Conservation (phyloP, 2,113 vertebrate species). For the Hemibagrus wyckioides region DNA sequence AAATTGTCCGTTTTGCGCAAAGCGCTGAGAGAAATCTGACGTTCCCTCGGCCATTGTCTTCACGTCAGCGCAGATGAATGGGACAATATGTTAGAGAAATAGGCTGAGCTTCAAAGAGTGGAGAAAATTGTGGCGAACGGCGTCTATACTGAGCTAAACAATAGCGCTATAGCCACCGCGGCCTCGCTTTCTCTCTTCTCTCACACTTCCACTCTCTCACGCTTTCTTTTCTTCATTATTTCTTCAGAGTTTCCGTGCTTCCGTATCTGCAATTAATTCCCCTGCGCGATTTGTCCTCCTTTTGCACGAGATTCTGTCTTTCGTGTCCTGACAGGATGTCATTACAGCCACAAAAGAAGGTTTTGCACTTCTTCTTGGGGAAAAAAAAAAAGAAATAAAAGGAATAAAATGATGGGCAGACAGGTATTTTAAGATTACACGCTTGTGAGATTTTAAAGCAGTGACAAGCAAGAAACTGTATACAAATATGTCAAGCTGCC, state of each 20-base stretch:
- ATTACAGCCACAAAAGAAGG: conserved; percentile 17
- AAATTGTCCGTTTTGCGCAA: conserved; percentile 51
- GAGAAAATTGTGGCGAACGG: conserved; percentile 33
- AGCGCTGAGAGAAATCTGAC: conserved; percentile 50
- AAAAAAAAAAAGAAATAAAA: background rate
- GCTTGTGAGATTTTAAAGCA: conserved; percentile 24
- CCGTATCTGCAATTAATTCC: conserved; percentile 47
- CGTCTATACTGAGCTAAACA: conserved; percentile 36
- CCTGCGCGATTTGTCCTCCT: conserved; percentile 26
- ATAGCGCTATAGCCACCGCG: conserved; percentile 1
- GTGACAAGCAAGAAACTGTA: conserved; percentile 31
- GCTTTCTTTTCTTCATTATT: background rate
- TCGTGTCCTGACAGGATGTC: conserved; percentile 24
- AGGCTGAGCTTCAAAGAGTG: conserved; percentile 39
- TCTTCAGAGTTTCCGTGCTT: background rate
- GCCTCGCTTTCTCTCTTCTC: conserved; percentile 39
- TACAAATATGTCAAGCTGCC: conserved; percentile 52
- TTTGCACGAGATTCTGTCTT: background rate
- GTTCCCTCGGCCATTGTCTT: conserved; percentile 56
- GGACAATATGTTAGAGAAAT: conserved; percentile 56
- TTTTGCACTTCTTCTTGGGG: conserved; percentile 18
- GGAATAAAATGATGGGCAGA: background rate
- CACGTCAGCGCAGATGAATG: conserved; percentile 58
- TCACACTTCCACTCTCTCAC: conserved; percentile 1
- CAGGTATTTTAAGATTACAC: conserved; percentile 39